Evolutionary conservation across 64 coral and sea anemone genomes (phyloP), one percentile per base, ranked within the genome.

Genomic region (Cladopsammia gracilis): DNA sequence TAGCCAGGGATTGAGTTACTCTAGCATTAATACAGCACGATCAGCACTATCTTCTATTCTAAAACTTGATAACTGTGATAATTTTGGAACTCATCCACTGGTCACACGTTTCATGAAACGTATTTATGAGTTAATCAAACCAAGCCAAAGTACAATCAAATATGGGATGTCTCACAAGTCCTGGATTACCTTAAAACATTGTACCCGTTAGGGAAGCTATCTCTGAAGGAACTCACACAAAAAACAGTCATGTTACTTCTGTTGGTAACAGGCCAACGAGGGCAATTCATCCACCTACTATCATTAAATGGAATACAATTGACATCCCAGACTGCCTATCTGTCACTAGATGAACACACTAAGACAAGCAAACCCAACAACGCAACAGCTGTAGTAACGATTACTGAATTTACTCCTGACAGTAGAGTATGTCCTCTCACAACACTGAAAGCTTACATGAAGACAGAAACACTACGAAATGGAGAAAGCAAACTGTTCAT

Each of bases 41-140:
- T 90, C 87, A 90, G 88, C 88, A 90, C 79, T 90, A 79, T 90
- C 87, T 8, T 77, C 88, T 25, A 69, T 90, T 43, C 25, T 90
- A 68, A 78, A 54, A 62, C 56, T 54, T 79, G 13, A 65, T 12
- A 80, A 80, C 58, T 48, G 88, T 90, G 88, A 80, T 79, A 79
- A 77, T 10, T 90, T 90, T 90, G 74, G 88, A 80, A 79, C 42
- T 50, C 88, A 90, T 43, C 75, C 88, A 70, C 49, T 90, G 59
- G 62, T 69, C 26, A 90, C 68, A 49, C 25, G 88, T 42, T 90
- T 90, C 26, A 51, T 90, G 48, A 91, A 91, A 83, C 78, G 89
- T 25, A 84, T 91, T n/a, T 73, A 71, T 24, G 79, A 83, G 25
- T 59, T 26, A 58, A 58, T 59, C 59, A 82, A 82, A 91, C 77